Evolutionary conservation across 2,888 invertebrate species (phyloP).

Genomic region (Strigamia maritima): DNA sequence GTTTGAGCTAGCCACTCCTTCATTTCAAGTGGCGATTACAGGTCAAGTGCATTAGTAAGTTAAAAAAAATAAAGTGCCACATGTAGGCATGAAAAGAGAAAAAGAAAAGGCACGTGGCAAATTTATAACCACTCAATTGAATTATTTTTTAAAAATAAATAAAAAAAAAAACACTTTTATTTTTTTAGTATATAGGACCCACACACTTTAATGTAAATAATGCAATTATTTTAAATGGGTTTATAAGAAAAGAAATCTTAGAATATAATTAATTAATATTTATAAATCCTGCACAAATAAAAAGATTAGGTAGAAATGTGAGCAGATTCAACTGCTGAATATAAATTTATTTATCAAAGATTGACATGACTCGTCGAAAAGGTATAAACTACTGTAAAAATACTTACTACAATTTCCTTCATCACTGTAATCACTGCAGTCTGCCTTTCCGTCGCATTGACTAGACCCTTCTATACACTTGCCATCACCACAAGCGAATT

Average conservation of each 20-base stretch:
- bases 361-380: neutral
- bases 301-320: neutral
- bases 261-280: neutral
- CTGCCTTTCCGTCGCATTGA: slow-evolving; percentile 56
- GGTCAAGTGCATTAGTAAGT: slow-evolving; percentile 21
- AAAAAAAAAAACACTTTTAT: neutral
- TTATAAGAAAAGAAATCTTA: neutral
- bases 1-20: slow-evolving; percentile 5
- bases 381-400: neutral
- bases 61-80: slow-evolving; percentile 22
- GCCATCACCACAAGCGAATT: slow-evolving; percentile 53
- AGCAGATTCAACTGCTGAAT: neutral
- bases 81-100: slow-evolving; percentile 1
- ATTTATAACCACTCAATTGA: slow-evolving; percentile 20
- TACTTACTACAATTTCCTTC: slow-evolving; percentile 51
- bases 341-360: neutral
- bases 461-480: slow-evolving; percentile 54
- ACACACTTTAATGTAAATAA: slow-evolving; percentile 1
- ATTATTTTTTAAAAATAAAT: neutral
- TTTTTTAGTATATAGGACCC: neutral
- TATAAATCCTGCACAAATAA: neutral
- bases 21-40: slow-evolving; percentile 25
- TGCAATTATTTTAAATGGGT: neutral
- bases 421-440: slow-evolving; percentile 53
- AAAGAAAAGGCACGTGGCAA: slow-evolving; percentile 15